These are phyloP conservation scores for Takifugu rubripes DNA, from an alignment of 2,797 vertebrate species.

Conservation along the genomic window DNA sequence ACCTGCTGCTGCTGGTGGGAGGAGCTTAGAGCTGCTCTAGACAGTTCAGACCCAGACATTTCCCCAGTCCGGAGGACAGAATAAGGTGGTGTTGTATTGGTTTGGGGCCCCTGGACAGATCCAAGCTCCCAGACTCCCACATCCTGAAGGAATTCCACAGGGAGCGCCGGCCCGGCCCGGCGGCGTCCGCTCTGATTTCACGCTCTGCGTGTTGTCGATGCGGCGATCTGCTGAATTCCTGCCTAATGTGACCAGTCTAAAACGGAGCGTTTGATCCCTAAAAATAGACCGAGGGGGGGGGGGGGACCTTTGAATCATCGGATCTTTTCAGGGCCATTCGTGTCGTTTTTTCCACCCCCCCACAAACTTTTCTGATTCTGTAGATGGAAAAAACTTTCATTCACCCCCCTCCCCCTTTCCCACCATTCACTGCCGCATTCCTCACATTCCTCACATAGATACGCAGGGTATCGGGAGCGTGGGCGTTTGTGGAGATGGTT, in stretches of 20 bases:
- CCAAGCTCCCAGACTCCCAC: constrained; percentile 4
- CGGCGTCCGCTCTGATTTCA: constrained; percentile 43
- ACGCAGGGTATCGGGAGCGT: constrained; percentile 31
- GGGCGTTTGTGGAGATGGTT: constrained; percentile 56
- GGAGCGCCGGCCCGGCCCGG: constrained; percentile 13
- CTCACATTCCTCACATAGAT: constrained; percentile 35
- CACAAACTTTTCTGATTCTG: neutral
- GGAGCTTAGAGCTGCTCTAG: neutral
- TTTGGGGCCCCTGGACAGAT: constrained; percentile 10
- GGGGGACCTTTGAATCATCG: neutral
- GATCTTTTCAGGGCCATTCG: neutral
- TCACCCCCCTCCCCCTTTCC: neutral
- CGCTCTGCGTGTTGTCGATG: constrained; percentile 14
- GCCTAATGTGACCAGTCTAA: constrained; percentile 19
- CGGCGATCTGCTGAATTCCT: constrained; percentile 36
- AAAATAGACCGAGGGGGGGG: constrained; percentile 15
- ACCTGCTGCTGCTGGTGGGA: neutral
- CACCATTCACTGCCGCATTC: constrained; percentile 52
- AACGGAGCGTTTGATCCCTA: constrained; percentile 19
- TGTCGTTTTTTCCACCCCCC: neutral
- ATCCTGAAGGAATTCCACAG: constrained; percentile 23
- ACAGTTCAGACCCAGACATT: no score
- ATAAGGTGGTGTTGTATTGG: constrained; percentile 26
- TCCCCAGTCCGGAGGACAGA: no score
- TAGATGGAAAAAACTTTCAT: neutral